Conservation (phyloP, 1,140 invertebrate genomes). For the Papilio machaon region DNA sequence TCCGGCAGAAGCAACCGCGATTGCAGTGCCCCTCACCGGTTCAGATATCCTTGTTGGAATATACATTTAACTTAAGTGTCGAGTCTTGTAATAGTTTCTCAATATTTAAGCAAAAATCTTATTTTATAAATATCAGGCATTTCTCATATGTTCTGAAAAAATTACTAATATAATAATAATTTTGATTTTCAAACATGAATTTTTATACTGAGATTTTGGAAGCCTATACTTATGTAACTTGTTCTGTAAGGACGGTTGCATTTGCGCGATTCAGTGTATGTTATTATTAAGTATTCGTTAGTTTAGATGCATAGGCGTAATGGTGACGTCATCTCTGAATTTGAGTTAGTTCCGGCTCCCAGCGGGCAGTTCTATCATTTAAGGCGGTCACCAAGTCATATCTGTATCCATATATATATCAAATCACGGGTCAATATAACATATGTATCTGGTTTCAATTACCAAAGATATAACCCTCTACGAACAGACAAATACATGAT, state of each 20-base stretch:
- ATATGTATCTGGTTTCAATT: background rate
- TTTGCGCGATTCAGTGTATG: conserved; percentile 63
- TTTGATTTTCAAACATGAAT: too few species aligned
- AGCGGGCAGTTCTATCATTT: conserved; percentile 59
- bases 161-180: too few species aligned
- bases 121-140: too few species aligned
- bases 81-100: too few species aligned
- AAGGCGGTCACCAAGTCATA: conserved; percentile 37
- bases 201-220: background rate
- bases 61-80: too few species aligned
- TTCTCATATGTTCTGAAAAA: too few species aligned
- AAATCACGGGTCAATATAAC: conserved; percentile 16
- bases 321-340: conserved; percentile 77
- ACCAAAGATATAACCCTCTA: background rate
- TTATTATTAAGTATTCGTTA: conserved; percentile 77
- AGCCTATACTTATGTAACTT: background rate
- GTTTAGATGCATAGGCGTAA: conserved; percentile 68
- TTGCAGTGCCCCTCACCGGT: too few species aligned
- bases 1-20: too few species aligned
- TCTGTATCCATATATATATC: conserved; percentile 25
- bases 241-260: conserved; percentile 48
- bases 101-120: too few species aligned
- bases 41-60: too few species aligned
- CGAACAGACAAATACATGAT: background rate
- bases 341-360: conserved; percentile 76